Conservation (phyloP, 2,888 invertebrate genomes). For the Vanessa cardui region DNA sequence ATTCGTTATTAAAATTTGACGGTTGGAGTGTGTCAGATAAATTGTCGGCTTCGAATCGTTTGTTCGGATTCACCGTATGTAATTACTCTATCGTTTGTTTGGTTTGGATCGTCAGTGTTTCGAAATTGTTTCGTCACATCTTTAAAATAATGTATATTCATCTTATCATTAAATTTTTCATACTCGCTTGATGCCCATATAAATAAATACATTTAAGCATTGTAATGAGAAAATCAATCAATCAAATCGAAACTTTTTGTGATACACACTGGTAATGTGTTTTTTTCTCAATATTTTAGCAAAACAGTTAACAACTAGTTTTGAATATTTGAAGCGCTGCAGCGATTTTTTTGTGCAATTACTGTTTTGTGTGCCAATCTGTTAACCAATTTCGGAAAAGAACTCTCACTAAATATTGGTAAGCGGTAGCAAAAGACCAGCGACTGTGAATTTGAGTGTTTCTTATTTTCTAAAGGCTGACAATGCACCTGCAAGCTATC, state of each 20-base stretch:
- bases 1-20: constrained; percentile 74
- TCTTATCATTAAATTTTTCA: neutral
- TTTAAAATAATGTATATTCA: constrained; percentile 19
- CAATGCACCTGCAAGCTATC: too few relatives aligned
- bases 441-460: too few relatives aligned
- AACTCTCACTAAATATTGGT: too few relatives aligned
- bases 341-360: too few relatives aligned
- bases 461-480: too few relatives aligned
- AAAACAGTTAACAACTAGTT: too few relatives aligned
- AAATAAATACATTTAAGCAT: neutral
- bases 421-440: too few relatives aligned
- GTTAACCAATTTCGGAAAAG: too few relatives aligned
- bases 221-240: neutral
- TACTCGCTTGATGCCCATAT: neutral
- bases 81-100: constrained; percentile 60
- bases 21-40: constrained; percentile 76
- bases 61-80: constrained; percentile 74
- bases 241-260: neutral
- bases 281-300: too few relatives aligned
- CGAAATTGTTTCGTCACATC: constrained; percentile 38
- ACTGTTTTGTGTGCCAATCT: too few relatives aligned
- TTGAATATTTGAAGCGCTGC: too few relatives aligned
- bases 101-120: constrained; percentile 37
- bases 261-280: too few relatives aligned
- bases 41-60: constrained; percentile 74